Evolutionary conservation across 2,113 vertebrate genomes (phyloP).

Genomic region (Muntiacus reevesi): DNA sequence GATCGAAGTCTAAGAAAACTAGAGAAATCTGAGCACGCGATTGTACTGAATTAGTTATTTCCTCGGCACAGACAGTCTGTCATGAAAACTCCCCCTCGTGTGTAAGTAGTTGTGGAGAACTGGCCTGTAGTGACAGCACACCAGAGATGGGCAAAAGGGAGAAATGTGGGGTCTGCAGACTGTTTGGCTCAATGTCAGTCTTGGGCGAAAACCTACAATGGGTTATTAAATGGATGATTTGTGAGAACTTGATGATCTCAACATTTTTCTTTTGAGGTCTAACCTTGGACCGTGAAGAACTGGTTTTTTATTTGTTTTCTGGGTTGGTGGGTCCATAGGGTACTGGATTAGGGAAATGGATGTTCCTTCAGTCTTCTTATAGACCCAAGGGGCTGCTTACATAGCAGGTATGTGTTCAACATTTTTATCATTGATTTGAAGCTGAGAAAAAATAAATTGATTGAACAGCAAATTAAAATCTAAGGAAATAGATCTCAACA

Average conservation of each 20-base stretch:
- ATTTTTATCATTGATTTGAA: background rate
- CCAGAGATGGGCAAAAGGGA: background rate
- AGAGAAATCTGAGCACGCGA: background rate
- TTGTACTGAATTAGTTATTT: background rate
- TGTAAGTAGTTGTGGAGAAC: background rate
- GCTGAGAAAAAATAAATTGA: background rate
- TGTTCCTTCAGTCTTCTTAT: background rate
- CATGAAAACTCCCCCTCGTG: background rate
- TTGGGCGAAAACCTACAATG: background rate
- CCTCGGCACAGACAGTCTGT: background rate
- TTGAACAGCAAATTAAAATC: background rate
- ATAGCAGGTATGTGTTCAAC: background rate
- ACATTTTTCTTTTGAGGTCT: background rate
- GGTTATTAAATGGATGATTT: background rate
- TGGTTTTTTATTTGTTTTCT: background rate
- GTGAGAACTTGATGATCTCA: background rate
- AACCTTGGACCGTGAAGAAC: background rate
- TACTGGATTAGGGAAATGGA: background rate
- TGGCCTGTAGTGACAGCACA: background rate
- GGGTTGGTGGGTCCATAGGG: background rate
- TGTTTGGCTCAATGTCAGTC: background rate
- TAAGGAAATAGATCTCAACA: background rate
- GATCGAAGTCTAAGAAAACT: background rate
- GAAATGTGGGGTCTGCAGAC: background rate
- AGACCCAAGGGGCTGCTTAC: background rate